Evolutionary conservation across 2,888 invertebrate species (phyloP).

Genomic region (Zeuzera pyrina): DNA sequence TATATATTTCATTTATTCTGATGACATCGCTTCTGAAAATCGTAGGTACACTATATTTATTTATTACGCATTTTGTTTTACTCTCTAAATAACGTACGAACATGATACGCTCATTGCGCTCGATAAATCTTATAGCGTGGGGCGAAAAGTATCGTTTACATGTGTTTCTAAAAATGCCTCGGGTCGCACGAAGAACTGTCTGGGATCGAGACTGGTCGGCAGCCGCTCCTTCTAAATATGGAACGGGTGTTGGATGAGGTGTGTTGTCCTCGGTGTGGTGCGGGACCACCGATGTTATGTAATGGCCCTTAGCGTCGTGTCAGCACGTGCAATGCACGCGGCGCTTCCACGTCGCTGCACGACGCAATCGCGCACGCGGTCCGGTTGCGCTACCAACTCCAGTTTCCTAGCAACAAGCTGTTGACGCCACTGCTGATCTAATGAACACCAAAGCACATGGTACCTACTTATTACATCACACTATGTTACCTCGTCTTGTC

Average conservation of each 20-base stretch:
- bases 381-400: conserved; percentile 35
- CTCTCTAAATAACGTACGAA: conserved; percentile 22
- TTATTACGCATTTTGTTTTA: conserved; percentile 46
- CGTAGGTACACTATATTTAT: background rate
- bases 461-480: conserved; percentile 60
- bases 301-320: conserved; percentile 47
- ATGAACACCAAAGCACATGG: conserved; percentile 67
- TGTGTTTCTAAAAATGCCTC: conserved; percentile 67
- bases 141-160: conserved; percentile 59
- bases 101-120: conserved; percentile 22
- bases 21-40: background rate
- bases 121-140: conserved; percentile 22
- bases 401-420: conserved; percentile 72
- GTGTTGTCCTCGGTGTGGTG: conserved; percentile 33
- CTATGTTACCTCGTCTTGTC: conserved; percentile 24
- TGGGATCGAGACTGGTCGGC: conserved; percentile 47
- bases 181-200: conserved; percentile 45
- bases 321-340: conserved; percentile 59
- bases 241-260: conserved; percentile 55
- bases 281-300: conserved; percentile 48
- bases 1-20: background rate
- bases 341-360: conserved; percentile 56
- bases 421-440: conserved; percentile 65
- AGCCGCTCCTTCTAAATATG: conserved; percentile 68
- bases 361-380: conserved; percentile 39